Conservation (phyloP, 2,888 invertebrate genomes). For the Branchinecta sandiegonensis region DNA sequence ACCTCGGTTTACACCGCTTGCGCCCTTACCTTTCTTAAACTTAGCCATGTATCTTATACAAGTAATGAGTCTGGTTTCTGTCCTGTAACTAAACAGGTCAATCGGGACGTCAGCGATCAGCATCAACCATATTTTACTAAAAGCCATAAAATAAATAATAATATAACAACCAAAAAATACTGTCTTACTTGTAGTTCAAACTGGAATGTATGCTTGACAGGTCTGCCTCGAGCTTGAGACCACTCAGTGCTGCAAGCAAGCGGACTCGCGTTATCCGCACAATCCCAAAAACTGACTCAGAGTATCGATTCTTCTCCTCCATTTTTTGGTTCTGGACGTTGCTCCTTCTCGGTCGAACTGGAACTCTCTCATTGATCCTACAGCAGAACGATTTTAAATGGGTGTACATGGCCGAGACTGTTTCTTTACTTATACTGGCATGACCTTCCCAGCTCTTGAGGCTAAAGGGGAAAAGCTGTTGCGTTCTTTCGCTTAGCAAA, state of each 20-base stretch:
- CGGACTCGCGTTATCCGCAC: slow-evolving; percentile 71
- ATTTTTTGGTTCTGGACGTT: slow-evolving; percentile 22
- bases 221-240: slow-evolving; percentile 85
- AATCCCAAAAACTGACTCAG: slow-evolving; percentile 58
- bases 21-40: too few relatives aligned
- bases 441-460: too few relatives aligned
- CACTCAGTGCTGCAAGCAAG: slow-evolving; percentile 74
- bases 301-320: slow-evolving; percentile 26
- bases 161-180: slow-evolving; percentile 30
- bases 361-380: not conserved
- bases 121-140: not conserved
- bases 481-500: too few relatives aligned
- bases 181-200: slow-evolving; percentile 74
- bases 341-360: not conserved
- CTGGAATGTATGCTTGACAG: slow-evolving; percentile 82
- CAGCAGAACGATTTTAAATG: too few relatives aligned
- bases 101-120: too few relatives aligned
- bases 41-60: too few relatives aligned
- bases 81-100: too few relatives aligned
- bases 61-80: too few relatives aligned
- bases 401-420: too few relatives aligned
- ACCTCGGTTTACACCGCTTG: too few relatives aligned
- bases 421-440: too few relatives aligned
- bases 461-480: too few relatives aligned
- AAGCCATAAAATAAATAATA: not conserved